Evolutionary conservation across 2,113 vertebrate species (phyloP), one percentile per base, ranked within the genome.

Genomic region (Drymodes brunneopygia): DNA sequence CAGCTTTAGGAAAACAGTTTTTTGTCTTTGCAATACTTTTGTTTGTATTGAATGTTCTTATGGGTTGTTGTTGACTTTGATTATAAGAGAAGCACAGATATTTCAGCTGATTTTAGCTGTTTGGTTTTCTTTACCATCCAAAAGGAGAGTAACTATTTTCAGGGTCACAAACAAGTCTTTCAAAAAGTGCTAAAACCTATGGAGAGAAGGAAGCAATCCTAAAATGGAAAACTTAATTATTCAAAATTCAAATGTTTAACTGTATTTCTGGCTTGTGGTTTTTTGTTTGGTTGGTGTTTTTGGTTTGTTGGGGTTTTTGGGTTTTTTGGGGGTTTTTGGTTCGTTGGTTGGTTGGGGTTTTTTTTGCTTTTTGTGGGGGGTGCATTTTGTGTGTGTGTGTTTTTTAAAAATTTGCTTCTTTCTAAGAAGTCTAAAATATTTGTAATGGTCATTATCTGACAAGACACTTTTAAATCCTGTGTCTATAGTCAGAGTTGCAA

Each of bases 221-320:
- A 24, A 79, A 90, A 45, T 13, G 1, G 16, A 72, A 85, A 87
- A 5, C 3, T 54, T 23, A 62, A 31, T 74, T 81, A 13, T 47
- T 62, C 5, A 15, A 5, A 48, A 12, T 82, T 79, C 40, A 72
- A 40, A 40, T 18, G 4, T 47, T 75, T 75, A 79, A 51, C 25
- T 38, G 2, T 61, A 25, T 60, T 71, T 90, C 44, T 75, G 9
- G 5, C 42, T 45, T 24, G 1, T 9, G 44, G 0, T 15, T 11
- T 51, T n/a, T 36, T 29, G 7, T 54, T 66, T 17, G 4, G 1
- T n/a, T 57, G 8, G 1, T 15, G 11, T 7, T 3, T 15, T 28
- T 23, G 10, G 44, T 18, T 45, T 45, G 17, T 45, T 45, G 8
- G 16, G 42, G 14, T 44, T 44, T 44, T 44, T 44, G 42, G 15